Evolutionary conservation across 2,888 invertebrate genomes (phyloP).

Genomic region (Pyrgus malvae): DNA sequence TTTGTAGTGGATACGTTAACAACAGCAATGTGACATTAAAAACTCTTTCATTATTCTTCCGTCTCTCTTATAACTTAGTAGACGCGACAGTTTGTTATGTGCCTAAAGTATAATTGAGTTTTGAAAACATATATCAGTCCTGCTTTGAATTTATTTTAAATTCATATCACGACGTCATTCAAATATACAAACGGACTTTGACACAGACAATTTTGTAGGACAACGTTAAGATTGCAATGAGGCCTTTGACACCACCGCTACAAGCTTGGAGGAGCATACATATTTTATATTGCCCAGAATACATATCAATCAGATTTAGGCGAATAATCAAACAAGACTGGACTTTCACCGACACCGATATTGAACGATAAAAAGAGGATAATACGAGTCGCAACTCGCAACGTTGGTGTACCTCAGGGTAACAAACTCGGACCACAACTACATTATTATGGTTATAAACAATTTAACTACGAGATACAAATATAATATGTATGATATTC

Average conservation of each 20-base stretch:
- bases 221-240: background rate
- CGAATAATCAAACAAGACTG: constrained; percentile 42
- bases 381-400: constrained; percentile 42
- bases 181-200: too few species aligned
- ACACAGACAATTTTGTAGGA: background rate
- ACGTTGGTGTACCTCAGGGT: constrained; percentile 48
- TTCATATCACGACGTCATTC: too few species aligned
- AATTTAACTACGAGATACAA: too few species aligned
- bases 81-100: too few species aligned
- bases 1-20: background rate
- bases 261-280: background rate
- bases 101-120: too few species aligned
- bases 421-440: constrained; percentile 55
- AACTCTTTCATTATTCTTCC: background rate
- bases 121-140: too few species aligned
- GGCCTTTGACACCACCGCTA: background rate
- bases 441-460: constrained; percentile 32
- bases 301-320: constrained; percentile 31
- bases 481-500: too few species aligned
- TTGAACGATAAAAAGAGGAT: constrained; percentile 59
- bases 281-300: background rate
- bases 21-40: background rate
- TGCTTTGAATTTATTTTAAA: too few species aligned
- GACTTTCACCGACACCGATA: constrained; percentile 51
- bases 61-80: too few species aligned